These are phyloP conservation scores for Gambusia yucatana DNA, from an alignment of 2,797 vertebrate species.

Conservation along the genomic window DNA sequence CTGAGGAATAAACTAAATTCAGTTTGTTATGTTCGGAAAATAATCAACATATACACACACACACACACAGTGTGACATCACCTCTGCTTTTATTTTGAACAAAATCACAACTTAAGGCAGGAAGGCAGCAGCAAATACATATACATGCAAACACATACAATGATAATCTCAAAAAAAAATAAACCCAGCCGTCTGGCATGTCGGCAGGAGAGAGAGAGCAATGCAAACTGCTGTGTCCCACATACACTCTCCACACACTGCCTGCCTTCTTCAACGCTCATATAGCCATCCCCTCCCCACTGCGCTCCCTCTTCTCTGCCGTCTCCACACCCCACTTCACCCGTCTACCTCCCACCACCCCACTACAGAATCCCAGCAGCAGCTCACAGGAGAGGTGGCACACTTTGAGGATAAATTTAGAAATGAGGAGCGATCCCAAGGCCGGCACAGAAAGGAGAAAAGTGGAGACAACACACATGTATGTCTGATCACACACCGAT, in stretches of 20 bases:
- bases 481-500: constrained; percentile 32
- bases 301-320: constrained; percentile 36
- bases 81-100: not conserved
- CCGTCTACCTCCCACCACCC: constrained; percentile 33
- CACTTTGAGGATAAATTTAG: constrained; percentile 89
- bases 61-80: not conserved
- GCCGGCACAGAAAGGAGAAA: constrained; percentile 59
- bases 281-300: constrained; percentile 31
- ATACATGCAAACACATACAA: constrained; percentile 8
- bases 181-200: constrained; percentile 56
- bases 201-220: constrained; percentile 49
- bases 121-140: constrained; percentile 1
- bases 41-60: not conserved
- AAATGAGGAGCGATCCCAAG: constrained; percentile 84
- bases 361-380: constrained; percentile 85
- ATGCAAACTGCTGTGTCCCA: constrained; percentile 67
- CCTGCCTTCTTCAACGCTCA: constrained; percentile 67
- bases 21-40: not conserved
- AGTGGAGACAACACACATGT: constrained; percentile 51
- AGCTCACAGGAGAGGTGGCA: constrained; percentile 93
- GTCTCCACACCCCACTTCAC: constrained; percentile 44
- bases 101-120: not conserved
- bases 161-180: constrained; percentile 48
- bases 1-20: not conserved
- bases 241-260: constrained; percentile 51